Conservation (phyloP, 2,888 invertebrate species). For the Drosophila peninsularis region DNA sequence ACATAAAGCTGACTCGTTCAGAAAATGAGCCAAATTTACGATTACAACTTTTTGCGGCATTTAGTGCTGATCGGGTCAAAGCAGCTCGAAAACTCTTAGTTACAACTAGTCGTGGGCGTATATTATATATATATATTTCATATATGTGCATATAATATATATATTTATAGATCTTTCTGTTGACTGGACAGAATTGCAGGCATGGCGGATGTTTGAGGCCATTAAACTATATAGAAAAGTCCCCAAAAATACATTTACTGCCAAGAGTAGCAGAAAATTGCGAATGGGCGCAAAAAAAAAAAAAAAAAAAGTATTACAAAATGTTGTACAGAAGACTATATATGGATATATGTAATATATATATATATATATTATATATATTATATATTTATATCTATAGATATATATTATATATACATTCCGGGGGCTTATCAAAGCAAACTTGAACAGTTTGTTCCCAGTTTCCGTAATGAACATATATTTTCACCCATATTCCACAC, state of each 20-base stretch:
- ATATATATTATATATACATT: no score
- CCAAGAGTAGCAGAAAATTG: not conserved
- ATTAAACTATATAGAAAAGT: conserved; percentile 8
- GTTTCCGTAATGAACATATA: no score
- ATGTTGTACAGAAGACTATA: not conserved
- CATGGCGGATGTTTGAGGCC: conserved; percentile 23
- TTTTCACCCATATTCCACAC: not conserved
- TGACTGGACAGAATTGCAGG: conserved; percentile 47
- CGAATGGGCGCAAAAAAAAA: not conserved
- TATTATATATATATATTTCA: conserved; percentile 3
- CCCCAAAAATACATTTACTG: conserved; percentile 17
- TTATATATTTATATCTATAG: not conserved
- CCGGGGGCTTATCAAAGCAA: no score
- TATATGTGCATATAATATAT: conserved; percentile 1
- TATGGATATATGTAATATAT: not conserved
- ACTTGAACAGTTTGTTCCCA: no score
- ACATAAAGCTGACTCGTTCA: conserved; percentile 12
- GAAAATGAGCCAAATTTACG: conserved; percentile 14
- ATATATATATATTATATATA: conserved; percentile 1
- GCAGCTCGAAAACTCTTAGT: conserved; percentile 6
- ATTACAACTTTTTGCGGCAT: conserved; percentile 1
- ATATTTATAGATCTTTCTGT: conserved; percentile 32
- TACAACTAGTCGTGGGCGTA: conserved; percentile 45
- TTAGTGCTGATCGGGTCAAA: conserved; percentile 37
- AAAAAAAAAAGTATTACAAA: conserved; percentile 1